A percentile compares a stretch with the other conserved stretches of the same genome.
Evolutionary conservation across 2,113 vertebrate genomes (phyloP).

Genomic region (Myocastor coypus): DNA sequence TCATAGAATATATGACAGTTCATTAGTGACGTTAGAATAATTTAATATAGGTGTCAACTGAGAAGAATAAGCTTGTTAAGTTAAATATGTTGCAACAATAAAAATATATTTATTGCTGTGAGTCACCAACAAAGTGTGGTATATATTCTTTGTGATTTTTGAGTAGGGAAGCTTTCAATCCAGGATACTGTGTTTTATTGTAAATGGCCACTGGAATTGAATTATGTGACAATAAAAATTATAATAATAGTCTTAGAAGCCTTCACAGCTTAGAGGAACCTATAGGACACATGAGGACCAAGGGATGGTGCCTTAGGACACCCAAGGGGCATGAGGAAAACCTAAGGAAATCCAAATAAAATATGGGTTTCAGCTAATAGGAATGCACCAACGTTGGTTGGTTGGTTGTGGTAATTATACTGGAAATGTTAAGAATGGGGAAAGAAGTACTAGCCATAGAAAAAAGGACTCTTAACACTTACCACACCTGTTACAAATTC

Average conservation of each 20-base stretch:
- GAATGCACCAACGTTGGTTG: neutral
- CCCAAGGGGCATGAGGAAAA: neutral
- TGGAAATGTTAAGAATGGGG: neutral
- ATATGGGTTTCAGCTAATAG: neutral
- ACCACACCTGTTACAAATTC: neutral
- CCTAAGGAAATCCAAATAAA: neutral
- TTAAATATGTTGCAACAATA: neutral
- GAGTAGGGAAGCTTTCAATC: neutral
- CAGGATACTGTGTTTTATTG: neutral
- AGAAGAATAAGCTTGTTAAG: neutral
- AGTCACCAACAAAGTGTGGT: neutral
- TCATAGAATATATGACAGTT: neutral
- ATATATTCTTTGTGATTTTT: neutral
- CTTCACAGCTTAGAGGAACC: neutral
- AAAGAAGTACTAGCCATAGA: neutral
- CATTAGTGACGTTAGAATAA: neutral
- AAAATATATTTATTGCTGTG: neutral
- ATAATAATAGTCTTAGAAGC: neutral
- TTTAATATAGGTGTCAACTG: neutral
- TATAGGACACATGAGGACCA: neutral
- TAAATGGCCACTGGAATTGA: constrained; percentile 8
- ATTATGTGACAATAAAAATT: constrained; percentile 14
- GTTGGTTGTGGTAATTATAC: neutral
- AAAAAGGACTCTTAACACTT: neutral
- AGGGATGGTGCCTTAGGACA: neutral